Conservation (phyloP, 2,888 invertebrate genomes). For the Galerucella nymphaeae region DNA sequence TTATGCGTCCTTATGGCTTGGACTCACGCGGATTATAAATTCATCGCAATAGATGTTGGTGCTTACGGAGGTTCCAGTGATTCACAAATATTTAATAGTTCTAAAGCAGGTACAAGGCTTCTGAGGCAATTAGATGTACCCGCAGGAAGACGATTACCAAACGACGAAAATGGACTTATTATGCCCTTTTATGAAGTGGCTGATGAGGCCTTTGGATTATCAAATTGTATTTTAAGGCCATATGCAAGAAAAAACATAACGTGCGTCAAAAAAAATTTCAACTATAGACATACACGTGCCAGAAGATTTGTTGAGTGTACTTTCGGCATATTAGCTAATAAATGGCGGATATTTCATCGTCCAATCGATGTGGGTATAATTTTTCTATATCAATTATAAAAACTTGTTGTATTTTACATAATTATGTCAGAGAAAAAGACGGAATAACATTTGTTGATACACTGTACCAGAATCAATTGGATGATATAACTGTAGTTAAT, state of each 20-base stretch:
- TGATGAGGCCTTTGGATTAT: slow-evolving; percentile 39
- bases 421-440: slow-evolving; percentile 1
- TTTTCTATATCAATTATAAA: slow-evolving; percentile 5
- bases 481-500: no score
- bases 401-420: slow-evolving; percentile 6
- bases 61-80: slow-evolving; percentile 35
- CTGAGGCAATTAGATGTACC: slow-evolving; percentile 16
- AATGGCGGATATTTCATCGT: slow-evolving; percentile 30
- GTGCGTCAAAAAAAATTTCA: slow-evolving; percentile 17
- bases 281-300: slow-evolving; percentile 21
- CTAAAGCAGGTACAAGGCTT: slow-evolving; percentile 24
- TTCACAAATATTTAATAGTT: slow-evolving; percentile 29
- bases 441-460: background rate
- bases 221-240: slow-evolving; percentile 32
- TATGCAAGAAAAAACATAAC: slow-evolving; percentile 28
- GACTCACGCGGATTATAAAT: slow-evolving; percentile 36
- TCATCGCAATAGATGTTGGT: slow-evolving; percentile 33
- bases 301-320: slow-evolving; percentile 28
- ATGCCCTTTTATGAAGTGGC: slow-evolving; percentile 35
- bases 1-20: slow-evolving; percentile 37
- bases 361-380: slow-evolving; percentile 1
- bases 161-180: background rate
- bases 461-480: no score
- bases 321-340: slow-evolving; percentile 35
- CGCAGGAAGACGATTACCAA: slow-evolving; percentile 17